Evolutionary conservation across 2,113 vertebrate species (phyloP), one percentile per base, ranked within the genome.

Genomic region (Phyllopteryx taeniolatus): DNA sequence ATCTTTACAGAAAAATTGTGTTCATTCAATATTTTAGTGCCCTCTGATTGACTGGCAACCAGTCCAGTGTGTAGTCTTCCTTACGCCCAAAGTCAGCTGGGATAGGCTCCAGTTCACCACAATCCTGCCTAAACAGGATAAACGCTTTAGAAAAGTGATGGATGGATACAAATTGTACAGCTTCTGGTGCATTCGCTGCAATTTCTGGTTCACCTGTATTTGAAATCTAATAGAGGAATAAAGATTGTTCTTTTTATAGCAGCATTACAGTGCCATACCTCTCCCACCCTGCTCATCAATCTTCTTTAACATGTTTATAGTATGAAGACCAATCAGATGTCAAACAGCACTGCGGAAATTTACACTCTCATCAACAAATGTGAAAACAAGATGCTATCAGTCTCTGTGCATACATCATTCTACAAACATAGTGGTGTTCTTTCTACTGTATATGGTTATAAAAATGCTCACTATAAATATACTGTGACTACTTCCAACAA

Each of bases 311-410:
- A 66, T 31, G n/a, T 66, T 66, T 49, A 66, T 9, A 10, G 44
- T 46, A 43, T 31, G 44, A 47, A 66, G 64, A 31, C 43, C 64
- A 66, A 66, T 31, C 64, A 47, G 44, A 35, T 66, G 64, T 47
- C 64, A 47, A 49, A 47, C 43, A 27, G 64, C n/a, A 17, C 14
- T 2, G 64, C 22, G 12, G 14, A 47, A 47, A 66, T 66, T 66
- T 47, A 66, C 64, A 17, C 43, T 66, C 27, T 66, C 64, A 66
- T 66, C 44, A 66, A 66, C 12, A 66, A 66, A 47, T 49, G 64
- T 66, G 44, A 66, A 66, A 47, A 47, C 64, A 65, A 43, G 19
- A 20, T 22, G 19, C 10, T 27, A 12, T 47, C 43, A 13, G 13
- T 44, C 4, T 66, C 12, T 66, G 11, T 8, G 8, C 64, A 14